Conservation (phyloP, 2,113 vertebrate species). For the Coturnix japonica region DNA sequence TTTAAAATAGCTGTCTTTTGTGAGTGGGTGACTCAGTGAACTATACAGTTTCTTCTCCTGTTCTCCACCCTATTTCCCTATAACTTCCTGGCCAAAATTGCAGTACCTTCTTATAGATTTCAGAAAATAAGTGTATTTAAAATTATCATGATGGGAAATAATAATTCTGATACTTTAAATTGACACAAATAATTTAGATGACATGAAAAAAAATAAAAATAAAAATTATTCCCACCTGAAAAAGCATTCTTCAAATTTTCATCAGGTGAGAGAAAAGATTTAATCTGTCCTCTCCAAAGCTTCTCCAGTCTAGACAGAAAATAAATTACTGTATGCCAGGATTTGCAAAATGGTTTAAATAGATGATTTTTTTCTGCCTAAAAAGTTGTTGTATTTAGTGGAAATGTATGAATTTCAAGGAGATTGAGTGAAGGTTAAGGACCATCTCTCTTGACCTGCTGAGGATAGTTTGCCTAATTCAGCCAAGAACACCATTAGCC, state of each 20-base stretch:
- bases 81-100: slow-evolving; percentile 36
- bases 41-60: slow-evolving; percentile 36
- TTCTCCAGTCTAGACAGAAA: not conserved
- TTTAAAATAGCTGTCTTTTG: slow-evolving; percentile 51
- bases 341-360: not conserved
- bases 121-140: not conserved
- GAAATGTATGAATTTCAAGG: not conserved
- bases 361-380: not conserved
- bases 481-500: too few species aligned
- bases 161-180: not conserved
- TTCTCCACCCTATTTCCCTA: slow-evolving; percentile 27
- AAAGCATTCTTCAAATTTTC: not conserved
- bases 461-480: too few species aligned
- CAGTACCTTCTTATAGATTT: not conserved
- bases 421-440: not conserved
- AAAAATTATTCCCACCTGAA: not conserved
- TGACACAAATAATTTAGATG: not conserved
- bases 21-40: slow-evolving; percentile 45
- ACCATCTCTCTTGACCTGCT: too few species aligned
- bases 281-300: not conserved
- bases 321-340: not conserved
- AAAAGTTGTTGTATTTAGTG: not conserved
- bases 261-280: not conserved
- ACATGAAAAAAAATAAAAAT: not conserved
- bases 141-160: not conserved